These are phyloP conservation scores for Dexiosoma caninum DNA, from an alignment of 2,888 invertebrate genomes.

Conservation along the genomic window DNA sequence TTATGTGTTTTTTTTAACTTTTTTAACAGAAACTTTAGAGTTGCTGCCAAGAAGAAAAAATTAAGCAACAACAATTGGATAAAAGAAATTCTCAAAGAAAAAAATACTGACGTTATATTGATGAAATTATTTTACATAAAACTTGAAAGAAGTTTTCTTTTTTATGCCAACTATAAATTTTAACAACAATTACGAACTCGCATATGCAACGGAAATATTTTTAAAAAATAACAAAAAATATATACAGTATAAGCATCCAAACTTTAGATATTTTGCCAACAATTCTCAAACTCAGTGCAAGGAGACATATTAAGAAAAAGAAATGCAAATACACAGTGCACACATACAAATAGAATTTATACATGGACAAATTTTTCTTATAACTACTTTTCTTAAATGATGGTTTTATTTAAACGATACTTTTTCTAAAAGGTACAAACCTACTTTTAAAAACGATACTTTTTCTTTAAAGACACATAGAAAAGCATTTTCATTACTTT, in stretches of 20 bases:
- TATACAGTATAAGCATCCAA: constrained; percentile 24
- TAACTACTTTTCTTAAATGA: not conserved
- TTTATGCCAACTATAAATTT: constrained; percentile 44
- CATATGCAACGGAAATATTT: constrained; percentile 33
- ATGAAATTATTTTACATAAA: constrained; percentile 42
- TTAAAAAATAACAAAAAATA: constrained; percentile 18
- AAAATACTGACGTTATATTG: constrained; percentile 37
- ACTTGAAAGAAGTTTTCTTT: constrained; percentile 12
- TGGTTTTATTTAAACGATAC: not conserved
- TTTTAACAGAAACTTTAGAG: constrained; percentile 37
- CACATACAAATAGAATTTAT: not conserved
- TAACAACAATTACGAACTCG: not conserved
- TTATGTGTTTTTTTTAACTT: constrained; percentile 34
- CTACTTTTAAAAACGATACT: too few species aligned
- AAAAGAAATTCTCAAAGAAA: not conserved
- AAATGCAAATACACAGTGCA: not conserved
- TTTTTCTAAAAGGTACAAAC: not conserved
- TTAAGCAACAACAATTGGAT: not conserved
- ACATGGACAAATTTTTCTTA: not conserved
- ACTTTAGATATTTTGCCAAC: constrained; percentile 21
- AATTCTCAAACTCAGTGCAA: constrained; percentile 27
- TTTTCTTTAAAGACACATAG: too few species aligned
- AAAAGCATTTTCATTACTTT: too few species aligned
- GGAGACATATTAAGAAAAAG: not conserved
- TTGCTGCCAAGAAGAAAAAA: constrained; percentile 31